phyloP scores from a whole-genome alignment of 2,797 vertebrate genomes.

The Amniataba percoides region DNA sequence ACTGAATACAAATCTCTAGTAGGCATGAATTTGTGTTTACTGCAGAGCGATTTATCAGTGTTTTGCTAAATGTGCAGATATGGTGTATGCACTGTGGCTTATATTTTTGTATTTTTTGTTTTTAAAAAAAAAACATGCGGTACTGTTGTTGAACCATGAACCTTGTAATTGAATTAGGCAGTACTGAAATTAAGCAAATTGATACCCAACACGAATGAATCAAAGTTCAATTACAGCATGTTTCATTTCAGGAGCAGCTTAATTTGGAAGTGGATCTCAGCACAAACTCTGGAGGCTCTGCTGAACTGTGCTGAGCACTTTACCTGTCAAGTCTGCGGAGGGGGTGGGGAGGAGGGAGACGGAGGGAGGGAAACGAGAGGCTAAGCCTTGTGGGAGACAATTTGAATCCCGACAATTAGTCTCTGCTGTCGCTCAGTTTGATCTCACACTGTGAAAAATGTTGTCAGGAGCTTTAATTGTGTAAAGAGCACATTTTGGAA shows the following conservation, averaged over 20 bases:
- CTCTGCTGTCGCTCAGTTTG: slow-evolving; percentile 72
- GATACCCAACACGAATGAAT: slow-evolving; percentile 68
- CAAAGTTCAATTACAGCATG: slow-evolving; percentile 76
- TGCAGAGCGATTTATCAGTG: not conserved
- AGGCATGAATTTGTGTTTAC: not conserved
- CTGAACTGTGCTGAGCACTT: slow-evolving; percentile 61
- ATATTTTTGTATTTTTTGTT: not conserved
- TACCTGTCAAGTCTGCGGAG: slow-evolving; percentile 64
- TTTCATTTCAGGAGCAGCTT: slow-evolving; percentile 72
- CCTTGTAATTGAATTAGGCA: slow-evolving; percentile 72
- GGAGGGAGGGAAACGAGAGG: slow-evolving; percentile 33
- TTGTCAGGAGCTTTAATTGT: slow-evolving; percentile 76
- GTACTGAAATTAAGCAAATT: slow-evolving; percentile 71
- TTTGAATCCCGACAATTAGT: slow-evolving; percentile 74
- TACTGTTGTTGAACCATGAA: slow-evolving; percentile 46
- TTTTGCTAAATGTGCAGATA: not conserved
- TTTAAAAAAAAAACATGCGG: slow-evolving; percentile 21
- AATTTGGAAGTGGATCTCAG: slow-evolving; percentile 72
- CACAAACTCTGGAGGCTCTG: slow-evolving; percentile 58
- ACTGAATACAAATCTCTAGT: not conserved
- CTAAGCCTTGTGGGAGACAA: slow-evolving; percentile 70
- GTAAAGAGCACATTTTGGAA: slow-evolving; percentile 74
- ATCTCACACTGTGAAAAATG: slow-evolving; percentile 73
- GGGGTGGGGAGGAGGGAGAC: not conserved
- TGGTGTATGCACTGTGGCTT: not conserved